These are phyloP conservation scores for Meriones psammophilus DNA, from an alignment of 2,797 vertebrate genomes.

Conservation along the genomic window DNA sequence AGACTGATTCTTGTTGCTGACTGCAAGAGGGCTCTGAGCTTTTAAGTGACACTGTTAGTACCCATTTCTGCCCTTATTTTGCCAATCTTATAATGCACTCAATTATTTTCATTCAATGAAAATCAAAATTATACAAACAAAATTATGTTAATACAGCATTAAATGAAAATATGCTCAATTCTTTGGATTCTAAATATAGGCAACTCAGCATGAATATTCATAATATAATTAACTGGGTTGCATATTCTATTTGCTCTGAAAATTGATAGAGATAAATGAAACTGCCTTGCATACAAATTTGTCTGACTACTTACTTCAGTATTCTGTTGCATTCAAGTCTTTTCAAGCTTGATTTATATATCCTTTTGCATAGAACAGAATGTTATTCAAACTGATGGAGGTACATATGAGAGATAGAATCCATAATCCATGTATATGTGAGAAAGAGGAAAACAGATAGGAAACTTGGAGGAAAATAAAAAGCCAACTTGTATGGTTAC, in stretches of 20 bases:
- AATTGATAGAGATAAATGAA: slow-evolving; percentile 74
- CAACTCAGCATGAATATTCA: slow-evolving; percentile 77
- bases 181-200: slow-evolving; percentile 77
- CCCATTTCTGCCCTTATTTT: background rate
- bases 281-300: slow-evolving; percentile 72
- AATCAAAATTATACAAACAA: slow-evolving; percentile 80
- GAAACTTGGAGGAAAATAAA: background rate
- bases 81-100: slow-evolving; percentile 51
- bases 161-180: slow-evolving; percentile 76
- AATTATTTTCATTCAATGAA: slow-evolving; percentile 72
- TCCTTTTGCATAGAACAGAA: slow-evolving; percentile 57
- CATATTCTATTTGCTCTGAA: slow-evolving; percentile 76
- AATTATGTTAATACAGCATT: slow-evolving; percentile 76
- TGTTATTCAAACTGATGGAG: slow-evolving; percentile 57
- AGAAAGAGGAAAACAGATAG: slow-evolving; percentile 29
- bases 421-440: background rate
- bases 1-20: background rate
- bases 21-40: background rate
- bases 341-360: slow-evolving; percentile 50
- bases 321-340: slow-evolving; percentile 23
- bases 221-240: slow-evolving; percentile 67
- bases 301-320: slow-evolving; percentile 61
- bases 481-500: background rate
- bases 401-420: slow-evolving; percentile 18
- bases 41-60: background rate